These are phyloP conservation scores for Ennomos fuscantarius DNA, from an alignment of 2,888 invertebrate species.

Conservation along the genomic window DNA sequence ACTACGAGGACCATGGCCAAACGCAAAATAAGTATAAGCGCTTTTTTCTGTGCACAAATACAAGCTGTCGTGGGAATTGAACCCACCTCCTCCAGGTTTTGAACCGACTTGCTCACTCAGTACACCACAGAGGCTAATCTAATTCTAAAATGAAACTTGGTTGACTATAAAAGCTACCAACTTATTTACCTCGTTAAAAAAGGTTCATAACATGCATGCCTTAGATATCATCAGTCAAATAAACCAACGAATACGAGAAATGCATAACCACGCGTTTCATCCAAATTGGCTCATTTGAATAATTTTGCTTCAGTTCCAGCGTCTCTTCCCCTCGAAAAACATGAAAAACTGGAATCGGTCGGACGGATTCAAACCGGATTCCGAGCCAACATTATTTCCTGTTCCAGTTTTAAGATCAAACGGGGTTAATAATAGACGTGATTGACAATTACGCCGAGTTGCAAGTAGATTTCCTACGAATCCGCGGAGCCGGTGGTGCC, in stretches of 20 bases:
- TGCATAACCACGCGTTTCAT: slow-evolving; percentile 35
- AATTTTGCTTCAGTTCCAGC: slow-evolving; percentile 38
- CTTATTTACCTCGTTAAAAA: background rate
- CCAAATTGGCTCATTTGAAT: slow-evolving; percentile 44
- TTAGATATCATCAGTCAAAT: slow-evolving; percentile 28
- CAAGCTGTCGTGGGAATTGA: too few relatives aligned
- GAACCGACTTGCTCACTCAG: too few relatives aligned
- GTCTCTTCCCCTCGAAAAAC: slow-evolving; percentile 36
- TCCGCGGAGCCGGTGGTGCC: slow-evolving; percentile 8
- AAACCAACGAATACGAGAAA: slow-evolving; percentile 34
- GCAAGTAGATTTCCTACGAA: slow-evolving; percentile 37
- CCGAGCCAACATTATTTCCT: slow-evolving; percentile 36
- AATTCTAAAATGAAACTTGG: too few relatives aligned
- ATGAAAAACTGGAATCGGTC: slow-evolving; percentile 38
- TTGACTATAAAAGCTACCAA: too few relatives aligned
- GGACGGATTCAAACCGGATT: slow-evolving; percentile 34
- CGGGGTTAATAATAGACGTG: slow-evolving; percentile 32
- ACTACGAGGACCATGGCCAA: too few relatives aligned
- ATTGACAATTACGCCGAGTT: slow-evolving; percentile 37
- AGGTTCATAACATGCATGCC: slow-evolving; percentile 13
- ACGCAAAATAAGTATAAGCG: too few relatives aligned
- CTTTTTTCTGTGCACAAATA: too few relatives aligned
- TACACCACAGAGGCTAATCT: too few relatives aligned
- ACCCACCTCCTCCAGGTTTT: too few relatives aligned
- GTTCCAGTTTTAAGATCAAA: slow-evolving; percentile 34